These are phyloP conservation scores for Craniophora ligustri DNA, from an alignment of 2,888 invertebrate species.

Conservation along the genomic window DNA sequence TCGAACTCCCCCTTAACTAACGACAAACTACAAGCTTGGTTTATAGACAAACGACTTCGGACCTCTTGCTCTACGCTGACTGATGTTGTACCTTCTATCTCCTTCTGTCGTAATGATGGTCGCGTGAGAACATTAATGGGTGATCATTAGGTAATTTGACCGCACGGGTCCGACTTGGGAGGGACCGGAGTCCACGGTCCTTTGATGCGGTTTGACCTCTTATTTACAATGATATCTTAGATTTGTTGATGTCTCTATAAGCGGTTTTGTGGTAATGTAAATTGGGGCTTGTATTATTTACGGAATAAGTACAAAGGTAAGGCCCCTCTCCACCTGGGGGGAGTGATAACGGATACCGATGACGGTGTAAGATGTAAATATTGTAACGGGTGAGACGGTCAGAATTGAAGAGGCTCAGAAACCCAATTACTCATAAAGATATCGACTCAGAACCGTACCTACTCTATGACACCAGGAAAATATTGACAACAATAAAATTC, in stretches of 20 bases:
- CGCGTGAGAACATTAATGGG: slow-evolving; percentile 56
- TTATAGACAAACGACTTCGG: slow-evolving; percentile 38
- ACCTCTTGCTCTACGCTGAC: slow-evolving; percentile 22
- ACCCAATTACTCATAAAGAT: background rate
- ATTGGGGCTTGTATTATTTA: slow-evolving; percentile 28
- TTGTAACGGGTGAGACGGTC: background rate
- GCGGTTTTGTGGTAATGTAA: slow-evolving; percentile 38
- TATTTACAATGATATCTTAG: slow-evolving; percentile 46
- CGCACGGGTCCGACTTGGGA: slow-evolving; percentile 51
- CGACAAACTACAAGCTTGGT: slow-evolving; percentile 24
- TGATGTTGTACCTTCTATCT: slow-evolving; percentile 23
- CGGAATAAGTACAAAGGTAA: background rate
- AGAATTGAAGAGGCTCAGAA: background rate
- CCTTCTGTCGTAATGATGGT: slow-evolving; percentile 53
- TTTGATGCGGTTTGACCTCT: slow-evolving; percentile 47
- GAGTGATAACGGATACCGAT: background rate
- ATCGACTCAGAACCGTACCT: background rate
- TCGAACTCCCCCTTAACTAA: slow-evolving; percentile 29
- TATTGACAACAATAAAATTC: too few relatives aligned
- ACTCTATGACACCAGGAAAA: background rate
- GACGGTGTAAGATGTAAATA: background rate
- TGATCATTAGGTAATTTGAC: slow-evolving; percentile 68
- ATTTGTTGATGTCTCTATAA: slow-evolving; percentile 31
- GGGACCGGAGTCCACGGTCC: slow-evolving; percentile 20
- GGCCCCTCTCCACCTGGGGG: background rate